These are phyloP conservation scores for Rhamnusium bicolor DNA, from an alignment of 2,888 invertebrate species.

Conservation along the genomic window DNA sequence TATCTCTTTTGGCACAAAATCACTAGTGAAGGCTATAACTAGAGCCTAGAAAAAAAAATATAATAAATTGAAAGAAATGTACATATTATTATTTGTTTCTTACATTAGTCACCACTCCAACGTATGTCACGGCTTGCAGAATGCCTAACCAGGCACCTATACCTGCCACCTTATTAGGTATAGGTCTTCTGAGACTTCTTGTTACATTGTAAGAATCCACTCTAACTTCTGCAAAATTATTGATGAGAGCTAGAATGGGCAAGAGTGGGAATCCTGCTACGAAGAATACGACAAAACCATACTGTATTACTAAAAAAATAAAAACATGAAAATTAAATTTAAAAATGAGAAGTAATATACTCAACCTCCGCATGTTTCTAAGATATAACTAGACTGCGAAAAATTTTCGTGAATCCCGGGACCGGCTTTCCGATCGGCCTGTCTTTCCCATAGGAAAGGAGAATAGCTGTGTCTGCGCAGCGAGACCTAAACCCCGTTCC, in stretches of 20 bases:
- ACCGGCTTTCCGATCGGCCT: too few relatives aligned
- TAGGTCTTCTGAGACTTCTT: conserved; percentile 57
- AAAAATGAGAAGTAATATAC: too few relatives aligned
- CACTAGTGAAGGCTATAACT: conserved; percentile 63
- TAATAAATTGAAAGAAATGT: neutral
- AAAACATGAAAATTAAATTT: neutral
- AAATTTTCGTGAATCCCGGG: too few relatives aligned
- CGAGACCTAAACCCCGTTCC: too few relatives aligned
- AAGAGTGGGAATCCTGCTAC: conserved; percentile 79
- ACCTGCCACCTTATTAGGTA: conserved; percentile 55
- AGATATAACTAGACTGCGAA: too few relatives aligned
- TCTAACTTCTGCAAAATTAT: conserved; percentile 77
- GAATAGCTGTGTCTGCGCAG: too few relatives aligned
- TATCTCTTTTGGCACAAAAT: conserved; percentile 57
- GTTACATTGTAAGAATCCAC: conserved; percentile 61
- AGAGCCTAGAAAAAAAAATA: conserved; percentile 60
- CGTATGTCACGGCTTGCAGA: conserved; percentile 60
- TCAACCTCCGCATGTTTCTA: too few relatives aligned
- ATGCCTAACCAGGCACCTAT: conserved; percentile 65
- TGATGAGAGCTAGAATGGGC: conserved; percentile 77
- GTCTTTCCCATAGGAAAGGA: too few relatives aligned
- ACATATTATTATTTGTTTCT: conserved; percentile 30
- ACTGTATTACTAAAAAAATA: conserved; percentile 74
- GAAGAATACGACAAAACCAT: conserved; percentile 79
- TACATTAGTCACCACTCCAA: conserved; percentile 66